Percentiles rank a stretch among this genome's conserved stretches.
Conservation (phyloP, 2,113 vertebrate genomes). For the Fulmarus glacialis region DNA sequence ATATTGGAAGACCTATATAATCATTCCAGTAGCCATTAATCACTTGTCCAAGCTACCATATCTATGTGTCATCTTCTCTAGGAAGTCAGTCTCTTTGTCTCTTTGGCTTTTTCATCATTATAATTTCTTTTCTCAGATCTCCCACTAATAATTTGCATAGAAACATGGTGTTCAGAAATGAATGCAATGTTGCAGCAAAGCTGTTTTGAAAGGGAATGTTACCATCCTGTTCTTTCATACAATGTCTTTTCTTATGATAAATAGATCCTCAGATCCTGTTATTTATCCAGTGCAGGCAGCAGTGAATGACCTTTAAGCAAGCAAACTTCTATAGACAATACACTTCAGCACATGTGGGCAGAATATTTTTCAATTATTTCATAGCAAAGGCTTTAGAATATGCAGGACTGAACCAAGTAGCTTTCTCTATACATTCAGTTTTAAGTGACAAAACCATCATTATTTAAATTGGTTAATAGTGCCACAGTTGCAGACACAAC, state of each 20-base stretch:
- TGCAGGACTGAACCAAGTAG: background rate
- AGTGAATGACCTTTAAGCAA: background rate
- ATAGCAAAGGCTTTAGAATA: background rate
- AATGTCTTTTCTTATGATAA: background rate
- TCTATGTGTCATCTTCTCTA: background rate
- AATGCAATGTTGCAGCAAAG: background rate
- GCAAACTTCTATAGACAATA: background rate
- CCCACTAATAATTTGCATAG: background rate
- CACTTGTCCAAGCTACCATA: background rate
- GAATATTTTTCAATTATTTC: background rate
- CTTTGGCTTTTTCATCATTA: background rate
- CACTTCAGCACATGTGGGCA: background rate
- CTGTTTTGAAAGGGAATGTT: background rate
- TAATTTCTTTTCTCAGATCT: background rate
- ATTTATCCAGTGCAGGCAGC: background rate
- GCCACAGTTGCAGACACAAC: background rate
- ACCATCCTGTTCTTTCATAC: background rate
- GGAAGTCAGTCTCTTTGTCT: background rate
- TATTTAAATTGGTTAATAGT: background rate
- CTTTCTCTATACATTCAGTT: background rate
- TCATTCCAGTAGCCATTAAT: background rate
- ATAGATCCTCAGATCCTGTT: background rate
- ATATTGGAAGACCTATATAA: background rate
- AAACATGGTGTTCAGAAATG: background rate
- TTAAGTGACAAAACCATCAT: background rate